Evolutionary conservation across 2,888 invertebrate species (phyloP).

Genomic region (Drosophila atripex): DNA sequence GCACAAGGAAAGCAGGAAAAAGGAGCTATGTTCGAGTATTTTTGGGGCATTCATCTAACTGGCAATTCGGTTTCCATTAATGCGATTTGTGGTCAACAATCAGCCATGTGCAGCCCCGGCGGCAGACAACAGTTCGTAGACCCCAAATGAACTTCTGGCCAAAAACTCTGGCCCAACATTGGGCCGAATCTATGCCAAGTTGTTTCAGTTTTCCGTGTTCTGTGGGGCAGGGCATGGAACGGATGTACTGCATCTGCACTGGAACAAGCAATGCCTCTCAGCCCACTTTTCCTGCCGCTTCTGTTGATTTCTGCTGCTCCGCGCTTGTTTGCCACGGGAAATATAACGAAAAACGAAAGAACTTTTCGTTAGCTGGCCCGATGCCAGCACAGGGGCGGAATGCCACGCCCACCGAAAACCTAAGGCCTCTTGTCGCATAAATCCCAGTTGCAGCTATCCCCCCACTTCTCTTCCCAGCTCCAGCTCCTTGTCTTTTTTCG

Average conservation of each 20-base stretch:
- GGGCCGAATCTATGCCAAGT: constrained; percentile 37
- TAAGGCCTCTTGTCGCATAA: constrained; percentile 61
- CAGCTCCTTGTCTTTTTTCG: constrained; percentile 4
- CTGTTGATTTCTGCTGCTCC: constrained; percentile 41
- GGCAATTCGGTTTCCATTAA: constrained; percentile 52
- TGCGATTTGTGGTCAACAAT: constrained; percentile 64
- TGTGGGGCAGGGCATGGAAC: constrained; percentile 2
- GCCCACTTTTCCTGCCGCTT: constrained; percentile 26
- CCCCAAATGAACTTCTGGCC: constrained; percentile 52
- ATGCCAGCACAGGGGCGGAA: constrained; percentile 21
- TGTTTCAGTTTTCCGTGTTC: constrained; percentile 28
- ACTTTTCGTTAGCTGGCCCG: constrained; percentile 60
- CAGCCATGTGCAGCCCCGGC: constrained; percentile 34
- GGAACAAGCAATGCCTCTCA: background rate
- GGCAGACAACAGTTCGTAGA: constrained; percentile 62
- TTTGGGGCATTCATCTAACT: background rate
- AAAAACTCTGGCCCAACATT: constrained; percentile 10
- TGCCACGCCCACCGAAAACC: constrained; percentile 16
- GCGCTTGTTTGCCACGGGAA: constrained; percentile 50
- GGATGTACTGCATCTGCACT: constrained; percentile 46
- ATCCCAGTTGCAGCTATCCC: constrained; percentile 43
- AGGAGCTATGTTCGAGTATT: constrained; percentile 3
- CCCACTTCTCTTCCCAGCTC: constrained; percentile 1
- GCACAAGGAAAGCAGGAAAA: background rate
- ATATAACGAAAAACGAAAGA: constrained; percentile 45